A percentile compares a stretch with the other conserved stretches of the same genome.
phyloP scores from a whole-genome alignment of 2,888 invertebrate genomes.

The Nymphalis c-album region DNA sequence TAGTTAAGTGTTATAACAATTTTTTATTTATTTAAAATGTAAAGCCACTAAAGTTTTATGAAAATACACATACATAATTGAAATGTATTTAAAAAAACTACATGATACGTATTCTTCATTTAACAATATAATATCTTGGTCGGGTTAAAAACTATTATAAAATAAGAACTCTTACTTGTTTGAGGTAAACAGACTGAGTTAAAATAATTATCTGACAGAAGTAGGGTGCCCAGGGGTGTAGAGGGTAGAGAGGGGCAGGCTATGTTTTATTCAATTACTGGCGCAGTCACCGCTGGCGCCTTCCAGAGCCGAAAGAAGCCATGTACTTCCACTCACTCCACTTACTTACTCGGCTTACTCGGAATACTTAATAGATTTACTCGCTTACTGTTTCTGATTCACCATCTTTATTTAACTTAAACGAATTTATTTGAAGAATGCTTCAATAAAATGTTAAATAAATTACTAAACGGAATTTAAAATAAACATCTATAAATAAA shows the following conservation, averaged over 20 bases:
- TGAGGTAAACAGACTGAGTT: conserved; percentile 2
- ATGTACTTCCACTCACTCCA: conserved; percentile 14
- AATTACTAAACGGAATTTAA: no score
- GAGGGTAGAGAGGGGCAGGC: conserved; percentile 9
- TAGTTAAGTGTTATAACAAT: no score
- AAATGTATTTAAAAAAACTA: no score
- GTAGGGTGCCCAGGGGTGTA: background rate
- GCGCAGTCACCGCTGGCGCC: conserved; percentile 22
- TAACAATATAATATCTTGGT: background rate
- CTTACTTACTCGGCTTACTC: conserved; percentile 18
- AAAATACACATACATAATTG: no score
- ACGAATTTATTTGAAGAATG: no score
- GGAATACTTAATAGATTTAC: conserved; percentile 10
- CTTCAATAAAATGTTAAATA: no score
- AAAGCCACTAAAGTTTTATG: no score
- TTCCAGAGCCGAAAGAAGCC: conserved; percentile 27
- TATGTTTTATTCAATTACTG: conserved; percentile 32
- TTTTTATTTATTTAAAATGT: no score
- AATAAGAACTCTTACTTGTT: background rate
- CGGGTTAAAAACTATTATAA: background rate
- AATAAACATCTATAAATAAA: no score
- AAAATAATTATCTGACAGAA: conserved; percentile 7
- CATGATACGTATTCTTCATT: no score
- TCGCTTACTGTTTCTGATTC: background rate
- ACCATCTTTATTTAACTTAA: no score